A percentile compares a stretch with the other conserved stretches of the same genome.
phyloP scores from a whole-genome alignment of 2,113 vertebrate species.

The Smithornis capensis region DNA sequence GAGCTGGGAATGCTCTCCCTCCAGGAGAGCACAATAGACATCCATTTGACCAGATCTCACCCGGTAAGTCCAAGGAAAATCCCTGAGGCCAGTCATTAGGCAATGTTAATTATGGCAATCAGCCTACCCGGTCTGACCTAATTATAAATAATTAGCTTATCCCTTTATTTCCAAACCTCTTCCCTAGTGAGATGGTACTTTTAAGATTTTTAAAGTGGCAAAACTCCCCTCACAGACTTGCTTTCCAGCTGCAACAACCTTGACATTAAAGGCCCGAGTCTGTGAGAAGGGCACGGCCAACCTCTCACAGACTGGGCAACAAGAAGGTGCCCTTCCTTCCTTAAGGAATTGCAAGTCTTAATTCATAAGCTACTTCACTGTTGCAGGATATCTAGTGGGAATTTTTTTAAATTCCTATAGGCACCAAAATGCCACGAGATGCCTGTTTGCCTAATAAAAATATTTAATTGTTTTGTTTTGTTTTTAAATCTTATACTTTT shows the following conservation, averaged over 20 bases:
- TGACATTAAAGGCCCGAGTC: not conserved
- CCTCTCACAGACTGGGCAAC: not conserved
- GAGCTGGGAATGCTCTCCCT: not conserved
- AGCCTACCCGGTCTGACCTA: conserved; percentile 62
- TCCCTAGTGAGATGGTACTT: conserved; percentile 13
- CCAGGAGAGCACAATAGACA: not conserved
- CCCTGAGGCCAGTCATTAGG: conserved; percentile 46
- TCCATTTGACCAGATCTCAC: not conserved
- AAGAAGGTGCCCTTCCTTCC: not conserved
- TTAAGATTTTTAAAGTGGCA: not conserved
- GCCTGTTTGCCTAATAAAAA: not conserved
- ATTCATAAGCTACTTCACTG: not conserved
- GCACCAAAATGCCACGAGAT: not conserved
- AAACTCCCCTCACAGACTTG: not conserved
- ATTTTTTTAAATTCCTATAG: not conserved
- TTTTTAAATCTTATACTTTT: not conserved
- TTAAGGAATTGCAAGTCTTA: not conserved
- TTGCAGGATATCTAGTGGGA: not conserved
- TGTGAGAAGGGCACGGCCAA: not conserved
- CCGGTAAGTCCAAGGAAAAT: not conserved
- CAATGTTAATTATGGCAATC: conserved; percentile 67
- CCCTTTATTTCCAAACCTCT: conserved; percentile 51
- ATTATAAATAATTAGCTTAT: conserved; percentile 70
- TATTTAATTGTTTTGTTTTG: not conserved
- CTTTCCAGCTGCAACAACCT: not conserved